These are phyloP conservation scores for Bembecia ichneumoniformis DNA, from an alignment of 2,888 invertebrate genomes.

Conservation along the genomic window DNA sequence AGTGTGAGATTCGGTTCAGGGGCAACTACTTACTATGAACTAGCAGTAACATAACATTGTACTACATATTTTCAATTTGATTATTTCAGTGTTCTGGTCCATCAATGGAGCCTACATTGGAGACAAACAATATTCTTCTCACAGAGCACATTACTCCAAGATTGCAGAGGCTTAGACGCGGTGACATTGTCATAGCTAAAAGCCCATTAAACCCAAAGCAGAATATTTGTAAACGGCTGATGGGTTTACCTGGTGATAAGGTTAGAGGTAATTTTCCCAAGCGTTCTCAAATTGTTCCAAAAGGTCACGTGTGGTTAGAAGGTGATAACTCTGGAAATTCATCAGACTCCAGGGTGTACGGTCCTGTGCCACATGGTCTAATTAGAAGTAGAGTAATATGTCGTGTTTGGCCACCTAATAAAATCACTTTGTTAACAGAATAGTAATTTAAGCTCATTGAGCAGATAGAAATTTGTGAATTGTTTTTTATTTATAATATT, in stretches of 20 bases:
- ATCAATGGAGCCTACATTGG: conserved; percentile 94
- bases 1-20: too few species aligned
- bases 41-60: conserved; percentile 1
- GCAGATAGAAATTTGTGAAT: too few species aligned
- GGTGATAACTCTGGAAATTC: conserved; percentile 91
- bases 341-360: conserved; percentile 88
- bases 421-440: conserved; percentile 48
- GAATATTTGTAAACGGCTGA: conserved; percentile 88
- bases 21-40: too few species aligned
- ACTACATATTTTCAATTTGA: neutral
- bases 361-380: conserved; percentile 89
- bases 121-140: conserved; percentile 84
- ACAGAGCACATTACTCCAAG: conserved; percentile 84
- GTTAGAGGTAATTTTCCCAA: conserved; percentile 54
- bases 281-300: conserved; percentile 76
- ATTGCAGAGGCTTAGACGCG: conserved; percentile 75
- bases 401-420: conserved; percentile 81
- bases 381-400: conserved; percentile 86
- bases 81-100: conserved; percentile 86
- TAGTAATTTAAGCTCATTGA: conserved; percentile 14
- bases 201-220: conserved; percentile 85
- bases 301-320: conserved; percentile 92
- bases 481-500: too few species aligned
- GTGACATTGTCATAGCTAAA: conserved; percentile 88
- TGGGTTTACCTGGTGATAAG: conserved; percentile 83